Conservation (phyloP, 2,888 invertebrate genomes). For the Apotomis capreana region DNA sequence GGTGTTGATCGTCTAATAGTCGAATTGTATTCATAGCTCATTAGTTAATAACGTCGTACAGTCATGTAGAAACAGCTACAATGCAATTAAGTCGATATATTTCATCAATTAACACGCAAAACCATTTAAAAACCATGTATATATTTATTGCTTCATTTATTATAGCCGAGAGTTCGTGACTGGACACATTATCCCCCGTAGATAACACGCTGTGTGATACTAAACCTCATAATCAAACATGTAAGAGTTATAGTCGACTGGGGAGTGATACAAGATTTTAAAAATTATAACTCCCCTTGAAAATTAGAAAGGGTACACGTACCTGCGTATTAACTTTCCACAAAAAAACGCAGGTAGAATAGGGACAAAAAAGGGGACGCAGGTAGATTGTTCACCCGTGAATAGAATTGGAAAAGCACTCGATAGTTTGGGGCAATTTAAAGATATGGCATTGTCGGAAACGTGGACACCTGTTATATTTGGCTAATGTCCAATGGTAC, state of each 20-base stretch:
- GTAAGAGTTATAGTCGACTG: not conserved
- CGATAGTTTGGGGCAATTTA: conserved; percentile 12
- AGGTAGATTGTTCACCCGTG: conserved; percentile 23
- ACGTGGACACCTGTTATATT: conserved; percentile 8
- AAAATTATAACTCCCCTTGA: conserved; percentile 25
- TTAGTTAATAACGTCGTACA: conserved; percentile 11
- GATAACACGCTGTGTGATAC: not conserved
- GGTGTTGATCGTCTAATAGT: too few relatives aligned
- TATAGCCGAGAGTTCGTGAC: conserved; percentile 31
- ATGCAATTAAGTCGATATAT: conserved; percentile 14
- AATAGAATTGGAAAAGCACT: conserved; percentile 9
- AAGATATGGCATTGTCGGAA: conserved; percentile 21
- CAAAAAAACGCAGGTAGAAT: conserved; percentile 38
- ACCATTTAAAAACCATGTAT: conserved; percentile 21
- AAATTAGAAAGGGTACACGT: conserved; percentile 38
- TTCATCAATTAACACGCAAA: conserved; percentile 18
- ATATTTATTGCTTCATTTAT: conserved; percentile 31
- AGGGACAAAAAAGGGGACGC: conserved; percentile 35
- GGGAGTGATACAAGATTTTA: not conserved
- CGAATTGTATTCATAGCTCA: not conserved
- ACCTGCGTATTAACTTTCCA: conserved; percentile 28
- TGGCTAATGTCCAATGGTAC: conserved; percentile 30
- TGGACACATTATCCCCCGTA: conserved; percentile 22
- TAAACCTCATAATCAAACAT: not conserved
- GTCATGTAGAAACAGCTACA: conserved; percentile 5